Conservation (phyloP, 2,888 invertebrate species). For the Polyommatus icarus region DNA sequence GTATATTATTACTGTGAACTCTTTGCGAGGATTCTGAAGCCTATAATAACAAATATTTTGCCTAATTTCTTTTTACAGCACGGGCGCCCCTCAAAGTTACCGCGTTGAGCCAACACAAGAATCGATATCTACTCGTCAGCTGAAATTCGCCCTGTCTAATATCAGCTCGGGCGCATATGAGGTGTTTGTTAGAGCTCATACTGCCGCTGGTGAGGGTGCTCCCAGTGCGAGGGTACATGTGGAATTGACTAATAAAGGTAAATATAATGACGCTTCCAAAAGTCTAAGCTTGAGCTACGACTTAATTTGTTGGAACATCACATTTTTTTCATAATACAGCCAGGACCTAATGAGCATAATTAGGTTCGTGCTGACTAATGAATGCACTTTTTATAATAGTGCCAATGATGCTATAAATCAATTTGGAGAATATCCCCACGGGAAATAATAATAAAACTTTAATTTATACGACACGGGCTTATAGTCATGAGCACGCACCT, state of each 20-base stretch:
- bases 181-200: constrained; percentile 83
- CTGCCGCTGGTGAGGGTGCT: constrained; percentile 80
- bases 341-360: too few relatives aligned
- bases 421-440: too few relatives aligned
- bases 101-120: constrained; percentile 59
- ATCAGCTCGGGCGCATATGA: constrained; percentile 79
- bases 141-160: constrained; percentile 70
- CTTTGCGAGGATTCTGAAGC: too few relatives aligned
- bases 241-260: constrained; percentile 62
- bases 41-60: too few relatives aligned
- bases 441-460: too few relatives aligned
- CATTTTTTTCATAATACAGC: not conserved
- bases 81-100: constrained; percentile 63
- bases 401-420: too few relatives aligned
- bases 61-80: constrained; percentile 49
- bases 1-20: too few relatives aligned
- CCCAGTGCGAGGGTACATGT: constrained; percentile 61
- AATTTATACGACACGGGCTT: too few relatives aligned
- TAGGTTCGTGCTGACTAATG: too few relatives aligned
- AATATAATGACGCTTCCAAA: not conserved
- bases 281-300: too few relatives aligned
- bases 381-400: too few relatives aligned
- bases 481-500: too few relatives aligned
- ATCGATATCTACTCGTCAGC: constrained; percentile 52
- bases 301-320: not conserved